Base-by-base conservation (phyloP, 2,797 vertebrate genomes). In the Tragopan temminckii region DNA sequence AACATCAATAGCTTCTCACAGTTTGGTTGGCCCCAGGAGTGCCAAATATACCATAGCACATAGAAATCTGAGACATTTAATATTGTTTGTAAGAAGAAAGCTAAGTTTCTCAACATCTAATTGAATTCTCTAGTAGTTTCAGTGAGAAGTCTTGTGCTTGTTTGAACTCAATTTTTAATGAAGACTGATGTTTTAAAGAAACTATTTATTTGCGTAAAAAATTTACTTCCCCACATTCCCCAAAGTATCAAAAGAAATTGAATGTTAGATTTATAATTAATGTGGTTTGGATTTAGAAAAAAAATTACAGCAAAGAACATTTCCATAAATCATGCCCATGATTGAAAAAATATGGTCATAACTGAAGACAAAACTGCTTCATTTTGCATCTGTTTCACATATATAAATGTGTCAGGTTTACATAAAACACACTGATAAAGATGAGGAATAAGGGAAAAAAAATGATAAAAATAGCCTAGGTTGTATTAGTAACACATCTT, bases 381-480 rank as follows among this genome's bases (percentile, higher is more conserved):
- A 97, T 94, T 93, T 96, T 96, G 97, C 97, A 97, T 98, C 97
- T 98, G 97, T 97, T 97, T 98, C 97, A 95, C 95, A 97, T 97
- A 98, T 95, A 98, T 96, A 97, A 96, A 98, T 88, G 97, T 97
- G 97, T 98, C 97, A 96, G 94, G 96, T 97, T 98, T 97, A 97
- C 95, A 97, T 97, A 97, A 97, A 97, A 96, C 93, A 96, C 94
- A 90, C 94, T 97, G 98, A 98, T 97, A 98, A 91, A 97, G 90
- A 97, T 94, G 95, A 97, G 96, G 96, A 97, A 97, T 97, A 96
- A 95, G 68, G 88, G 72, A 95, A 96, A 95, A 95, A 97, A 97
- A 96, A 95, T 89, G 2, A 95, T 96, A 97, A 98, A 97, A 97
- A 97, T 97, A 97, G 95, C 90, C 91, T 88, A 96, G 81, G 68